Evolutionary conservation across 2,888 invertebrate species (phyloP).

Genomic region (Ophion ventricosus): DNA sequence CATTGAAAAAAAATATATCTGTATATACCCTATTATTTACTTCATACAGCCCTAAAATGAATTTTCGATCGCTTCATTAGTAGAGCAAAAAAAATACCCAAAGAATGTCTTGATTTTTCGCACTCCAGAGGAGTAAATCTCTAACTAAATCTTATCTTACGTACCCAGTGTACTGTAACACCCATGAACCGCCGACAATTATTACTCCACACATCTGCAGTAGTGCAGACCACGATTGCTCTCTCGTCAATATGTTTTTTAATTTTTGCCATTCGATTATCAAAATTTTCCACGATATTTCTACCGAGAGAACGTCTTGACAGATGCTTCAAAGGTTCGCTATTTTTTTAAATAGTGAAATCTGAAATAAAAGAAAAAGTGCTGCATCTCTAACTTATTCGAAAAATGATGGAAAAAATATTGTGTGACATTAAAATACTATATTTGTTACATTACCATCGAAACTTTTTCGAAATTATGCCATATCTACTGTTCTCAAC

Average conservation of each 20-base stretch:
- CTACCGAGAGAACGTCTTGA: slow-evolving; percentile 25
- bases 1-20: no score
- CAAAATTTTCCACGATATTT: slow-evolving; percentile 26
- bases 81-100: no score
- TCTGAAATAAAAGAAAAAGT: slow-evolving; percentile 8
- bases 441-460: no score
- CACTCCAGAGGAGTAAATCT: background rate
- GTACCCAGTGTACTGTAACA: slow-evolving; percentile 21
- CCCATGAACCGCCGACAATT: slow-evolving; percentile 20
- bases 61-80: no score
- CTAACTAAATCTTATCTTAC: slow-evolving; percentile 10
- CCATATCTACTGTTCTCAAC: no score
- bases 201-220: slow-evolving; percentile 26
- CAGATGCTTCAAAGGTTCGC: slow-evolving; percentile 23
- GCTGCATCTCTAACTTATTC: background rate
- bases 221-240: slow-evolving; percentile 13
- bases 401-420: no score
- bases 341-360: slow-evolving; percentile 6
- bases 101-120: background rate
- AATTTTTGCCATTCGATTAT: slow-evolving; percentile 26
- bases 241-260: slow-evolving; percentile 10
- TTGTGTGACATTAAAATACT: no score
- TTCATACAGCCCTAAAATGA: no score
- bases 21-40: no score
- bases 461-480: no score